Percentiles rank a stretch among this genome's conserved stretches.
Evolutionary conservation across 2,797 vertebrate genomes (phyloP).

Genomic region (Brachyrhaphis roseni): DNA sequence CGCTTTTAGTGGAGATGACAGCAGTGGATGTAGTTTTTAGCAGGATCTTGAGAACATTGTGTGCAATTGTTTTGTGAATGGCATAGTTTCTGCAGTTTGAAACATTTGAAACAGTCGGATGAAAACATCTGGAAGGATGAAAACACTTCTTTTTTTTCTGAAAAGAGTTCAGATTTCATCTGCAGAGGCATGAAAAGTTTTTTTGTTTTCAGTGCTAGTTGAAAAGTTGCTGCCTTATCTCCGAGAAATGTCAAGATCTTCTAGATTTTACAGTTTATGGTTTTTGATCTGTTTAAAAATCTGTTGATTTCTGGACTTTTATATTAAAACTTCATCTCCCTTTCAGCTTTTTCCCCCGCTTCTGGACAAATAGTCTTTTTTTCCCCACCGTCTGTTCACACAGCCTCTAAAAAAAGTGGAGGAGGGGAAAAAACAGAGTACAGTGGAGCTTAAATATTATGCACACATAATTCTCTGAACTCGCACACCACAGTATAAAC

Average conservation of each 20-base stretch:
- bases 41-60: conserved; percentile 56
- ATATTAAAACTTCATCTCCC: conserved; percentile 37
- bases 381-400: conserved; percentile 60
- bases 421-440: conserved; percentile 62
- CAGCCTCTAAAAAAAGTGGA: conserved; percentile 68
- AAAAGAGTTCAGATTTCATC: conserved; percentile 11
- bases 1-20: conserved; percentile 73
- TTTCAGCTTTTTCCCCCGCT: background rate
- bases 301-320: conserved; percentile 37
- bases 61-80: conserved; percentile 61
- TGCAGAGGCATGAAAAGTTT: conserved; percentile 53
- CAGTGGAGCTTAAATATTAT: conserved; percentile 60
- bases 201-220: conserved; percentile 39
- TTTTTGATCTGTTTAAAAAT: conserved; percentile 23
- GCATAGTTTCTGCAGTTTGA: conserved; percentile 64
- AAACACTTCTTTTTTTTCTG: background rate
- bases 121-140: conserved; percentile 10
- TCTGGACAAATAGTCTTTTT: conserved; percentile 35
- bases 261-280: background rate
- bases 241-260: conserved; percentile 4
- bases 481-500: background rate
- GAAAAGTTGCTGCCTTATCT: conserved; percentile 62
- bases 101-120: conserved; percentile 41
- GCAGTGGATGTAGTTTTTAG: conserved; percentile 65
- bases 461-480: conserved; percentile 34